Evolutionary conservation across 2,113 vertebrate species (phyloP).

Genomic region (Ciconia stormi): DNA sequence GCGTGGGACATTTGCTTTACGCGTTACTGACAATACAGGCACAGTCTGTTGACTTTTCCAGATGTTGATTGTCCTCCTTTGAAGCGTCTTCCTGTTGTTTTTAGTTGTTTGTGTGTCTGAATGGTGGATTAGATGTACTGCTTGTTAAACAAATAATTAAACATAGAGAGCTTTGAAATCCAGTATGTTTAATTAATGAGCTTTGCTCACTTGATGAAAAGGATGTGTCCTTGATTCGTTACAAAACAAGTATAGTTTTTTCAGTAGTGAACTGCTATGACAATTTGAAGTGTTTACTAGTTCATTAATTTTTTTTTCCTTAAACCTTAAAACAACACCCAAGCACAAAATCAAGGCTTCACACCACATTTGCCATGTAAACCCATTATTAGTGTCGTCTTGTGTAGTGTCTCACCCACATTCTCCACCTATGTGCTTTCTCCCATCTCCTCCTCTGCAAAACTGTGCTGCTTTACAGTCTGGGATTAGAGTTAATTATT

Average conservation of each 20-base stretch:
- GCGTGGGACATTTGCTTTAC: neutral
- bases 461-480: neutral
- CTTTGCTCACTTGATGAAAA: slow-evolving; percentile 30
- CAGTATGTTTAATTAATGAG: slow-evolving; percentile 51
- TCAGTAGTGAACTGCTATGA: neutral
- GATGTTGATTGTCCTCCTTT: slow-evolving; percentile 47
- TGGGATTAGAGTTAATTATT: neutral
- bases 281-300: slow-evolving; percentile 25
- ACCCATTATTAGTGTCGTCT: slow-evolving; percentile 7
- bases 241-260: slow-evolving; percentile 1
- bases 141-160: slow-evolving; percentile 54
- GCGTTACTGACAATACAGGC: neutral
- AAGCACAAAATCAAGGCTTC: slow-evolving; percentile 37
- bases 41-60: slow-evolving; percentile 45
- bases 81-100: slow-evolving; percentile 52
- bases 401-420: slow-evolving; percentile 1
- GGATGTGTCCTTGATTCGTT: neutral
- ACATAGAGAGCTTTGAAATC: slow-evolving; percentile 20
- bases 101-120: slow-evolving; percentile 21
- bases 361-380: neutral
- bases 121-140: slow-evolving; percentile 7
- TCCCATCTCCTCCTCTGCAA: neutral
- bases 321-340: slow-evolving; percentile 4
- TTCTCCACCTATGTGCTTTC: neutral
- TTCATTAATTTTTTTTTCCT: slow-evolving; percentile 8